Evolutionary conservation across 2,888 invertebrate genomes (phyloP), one percentile per base, ranked within the genome.

Genomic region (Eucera pruinosa): DNA sequence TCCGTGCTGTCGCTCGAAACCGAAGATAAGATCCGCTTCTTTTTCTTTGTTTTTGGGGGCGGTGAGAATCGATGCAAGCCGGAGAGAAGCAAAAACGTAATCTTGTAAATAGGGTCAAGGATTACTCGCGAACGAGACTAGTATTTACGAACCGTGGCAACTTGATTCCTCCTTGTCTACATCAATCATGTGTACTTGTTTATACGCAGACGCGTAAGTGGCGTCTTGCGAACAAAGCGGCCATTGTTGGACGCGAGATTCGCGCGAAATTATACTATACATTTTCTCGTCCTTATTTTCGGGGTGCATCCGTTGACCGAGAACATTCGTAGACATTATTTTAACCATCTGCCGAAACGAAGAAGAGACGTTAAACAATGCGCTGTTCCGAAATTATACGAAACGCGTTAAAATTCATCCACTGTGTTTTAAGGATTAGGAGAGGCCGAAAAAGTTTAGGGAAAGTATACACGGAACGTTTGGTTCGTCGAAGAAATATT

Each of bases 171-270:
- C n/a, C 48, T 65, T 60, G 48, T 67, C 68, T 41, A 15, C 43
- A 11, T 36, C 20, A n/a, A 11, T 48, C 64, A 71, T 45, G 64
- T 45, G 50, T 60, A n/a, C n/a, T n/a, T n/a, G n/a, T n/a, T n/a
- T n/a, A n/a, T n/a, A 43, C 45, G 64, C 55, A 69, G 58, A 78
- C 68, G 70, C 58, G 66, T 58, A 73, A 76, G 67, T 66, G 64
- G 41, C 47, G 45, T 50, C 50, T 43, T 54, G 75, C 48, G 81
- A 76, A 84, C 78, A 84, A 84, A 84, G 84, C 81, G 20, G 43
- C 73, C 64, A 81, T 84, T 84, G 84, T 84, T 50, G 43, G 66
- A 18, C 71, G 68, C 62, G 64, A 25, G 27, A 1, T 23, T 50
- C 48, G 57, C 52, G 58, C 58, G 23, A 64, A 27, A 47, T 48